Evolutionary conservation across 2,113 vertebrate species (phyloP).

Genomic region (Melierax canorus): DNA sequence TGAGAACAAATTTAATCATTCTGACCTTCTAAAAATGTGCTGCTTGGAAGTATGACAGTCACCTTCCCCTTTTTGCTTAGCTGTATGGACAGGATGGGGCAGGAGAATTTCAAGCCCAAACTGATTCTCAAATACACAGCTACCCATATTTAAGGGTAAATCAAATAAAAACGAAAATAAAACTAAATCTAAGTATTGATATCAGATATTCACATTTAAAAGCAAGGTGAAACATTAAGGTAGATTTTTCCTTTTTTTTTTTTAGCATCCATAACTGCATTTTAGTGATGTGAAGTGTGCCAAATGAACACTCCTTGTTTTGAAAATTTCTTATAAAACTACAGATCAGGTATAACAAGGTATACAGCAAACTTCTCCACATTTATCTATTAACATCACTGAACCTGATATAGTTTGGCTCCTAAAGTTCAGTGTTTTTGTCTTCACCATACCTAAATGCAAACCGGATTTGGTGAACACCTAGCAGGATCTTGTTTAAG

Average conservation of each 20-base stretch:
- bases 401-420: neutral
- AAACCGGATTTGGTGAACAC: neutral
- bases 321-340: neutral
- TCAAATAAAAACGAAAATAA: neutral
- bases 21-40: slow-evolving; percentile 27
- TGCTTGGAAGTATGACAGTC: slow-evolving; percentile 1
- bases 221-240: neutral
- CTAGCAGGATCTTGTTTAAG: neutral
- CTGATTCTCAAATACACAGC: neutral
- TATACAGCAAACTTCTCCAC: neutral
- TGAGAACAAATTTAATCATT: slow-evolving; percentile 30
- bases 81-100: neutral
- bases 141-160: neutral
- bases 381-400: neutral
- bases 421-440: neutral
- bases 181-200: neutral
- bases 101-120: neutral
- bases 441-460: neutral
- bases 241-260: neutral
- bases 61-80: neutral
- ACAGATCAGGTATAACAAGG: neutral
- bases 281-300: neutral
- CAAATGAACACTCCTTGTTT: neutral
- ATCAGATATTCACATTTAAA: neutral
- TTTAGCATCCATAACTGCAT: neutral